Conservation (phyloP, 2,888 invertebrate genomes). For the Cephalotes varians region DNA sequence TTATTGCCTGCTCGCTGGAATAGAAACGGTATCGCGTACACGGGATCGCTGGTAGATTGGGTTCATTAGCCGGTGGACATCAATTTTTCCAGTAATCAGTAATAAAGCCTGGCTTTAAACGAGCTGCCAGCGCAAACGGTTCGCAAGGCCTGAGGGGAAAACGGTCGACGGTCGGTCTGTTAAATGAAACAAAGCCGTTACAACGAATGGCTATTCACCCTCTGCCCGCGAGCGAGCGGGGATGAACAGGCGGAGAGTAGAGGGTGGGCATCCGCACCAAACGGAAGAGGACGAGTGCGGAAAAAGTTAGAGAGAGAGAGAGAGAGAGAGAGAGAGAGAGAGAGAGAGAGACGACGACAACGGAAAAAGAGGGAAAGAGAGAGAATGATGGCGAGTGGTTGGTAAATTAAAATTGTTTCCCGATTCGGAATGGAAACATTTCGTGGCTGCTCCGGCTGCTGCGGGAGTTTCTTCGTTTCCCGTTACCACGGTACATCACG, state of each 20-base stretch:
- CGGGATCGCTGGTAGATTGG: constrained; percentile 68
- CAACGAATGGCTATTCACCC: constrained; percentile 82
- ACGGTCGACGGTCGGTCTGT: constrained; percentile 79
- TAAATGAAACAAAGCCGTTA: constrained; percentile 84
- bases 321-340: constrained; percentile 15
- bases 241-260: constrained; percentile 56
- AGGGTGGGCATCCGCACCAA: constrained; percentile 51
- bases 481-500: constrained; percentile 46
- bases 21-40: constrained; percentile 68
- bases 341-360: constrained; percentile 35
- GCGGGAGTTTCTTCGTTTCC: constrained; percentile 58
- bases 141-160: constrained; percentile 68
- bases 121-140: constrained; percentile 76
- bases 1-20: constrained; percentile 66
- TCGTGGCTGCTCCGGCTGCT: constrained; percentile 62
- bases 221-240: constrained; percentile 53
- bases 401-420: constrained; percentile 82
- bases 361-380: constrained; percentile 52
- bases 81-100: constrained; percentile 83
- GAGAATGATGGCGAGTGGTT: constrained; percentile 68
- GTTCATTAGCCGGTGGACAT: constrained; percentile 81
- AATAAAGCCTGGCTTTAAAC: constrained; percentile 82
- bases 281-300: constrained; percentile 45
- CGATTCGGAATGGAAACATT: constrained; percentile 79
- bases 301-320: constrained; percentile 42